These are phyloP conservation scores for Cepaea hortensis DNA, from an alignment of 2,888 invertebrate species.

Conservation along the genomic window DNA sequence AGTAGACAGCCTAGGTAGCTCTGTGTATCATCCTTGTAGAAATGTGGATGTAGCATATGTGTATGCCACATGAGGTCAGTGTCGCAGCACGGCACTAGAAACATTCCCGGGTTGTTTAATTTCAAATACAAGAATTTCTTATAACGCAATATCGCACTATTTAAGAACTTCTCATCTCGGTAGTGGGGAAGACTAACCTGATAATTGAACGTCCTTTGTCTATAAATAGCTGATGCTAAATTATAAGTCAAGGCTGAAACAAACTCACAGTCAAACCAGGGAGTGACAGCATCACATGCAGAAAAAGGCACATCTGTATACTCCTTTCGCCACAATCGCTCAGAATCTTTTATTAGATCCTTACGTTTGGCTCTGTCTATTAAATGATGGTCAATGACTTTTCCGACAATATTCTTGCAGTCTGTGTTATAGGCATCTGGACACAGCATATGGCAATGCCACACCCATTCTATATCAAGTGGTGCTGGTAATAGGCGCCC, in stretches of 20 bases:
- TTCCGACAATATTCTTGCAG: slow-evolving; percentile 65
- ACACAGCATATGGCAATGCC: slow-evolving; percentile 77
- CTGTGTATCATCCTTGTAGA: slow-evolving; percentile 71
- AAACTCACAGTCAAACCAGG: slow-evolving; percentile 51
- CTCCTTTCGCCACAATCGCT: slow-evolving; percentile 66
- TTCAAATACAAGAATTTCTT: slow-evolving; percentile 77
- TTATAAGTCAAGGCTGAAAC: slow-evolving; percentile 69
- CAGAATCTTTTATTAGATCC: slow-evolving; percentile 65
- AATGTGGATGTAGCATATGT: slow-evolving; percentile 76
- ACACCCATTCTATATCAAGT: slow-evolving; percentile 78
- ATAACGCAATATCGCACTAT: slow-evolving; percentile 75
- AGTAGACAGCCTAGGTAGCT: slow-evolving; percentile 73
- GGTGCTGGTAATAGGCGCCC: slow-evolving; percentile 76
- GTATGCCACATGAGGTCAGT: slow-evolving; percentile 78
- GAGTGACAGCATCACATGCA: slow-evolving; percentile 50
- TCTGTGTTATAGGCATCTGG: slow-evolving; percentile 72
- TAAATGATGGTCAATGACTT: slow-evolving; percentile 76
- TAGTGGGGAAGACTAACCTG: slow-evolving; percentile 78
- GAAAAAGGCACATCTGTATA: slow-evolving; percentile 72
- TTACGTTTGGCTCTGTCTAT: slow-evolving; percentile 67
- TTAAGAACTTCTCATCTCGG: slow-evolving; percentile 76
- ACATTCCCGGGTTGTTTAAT: slow-evolving; percentile 75
- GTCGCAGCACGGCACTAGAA: slow-evolving; percentile 78
- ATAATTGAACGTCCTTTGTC: slow-evolving; percentile 78
- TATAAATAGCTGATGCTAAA: slow-evolving; percentile 74